Conservation (phyloP, 2,113 vertebrate species). For the Apteryx owenii region DNA sequence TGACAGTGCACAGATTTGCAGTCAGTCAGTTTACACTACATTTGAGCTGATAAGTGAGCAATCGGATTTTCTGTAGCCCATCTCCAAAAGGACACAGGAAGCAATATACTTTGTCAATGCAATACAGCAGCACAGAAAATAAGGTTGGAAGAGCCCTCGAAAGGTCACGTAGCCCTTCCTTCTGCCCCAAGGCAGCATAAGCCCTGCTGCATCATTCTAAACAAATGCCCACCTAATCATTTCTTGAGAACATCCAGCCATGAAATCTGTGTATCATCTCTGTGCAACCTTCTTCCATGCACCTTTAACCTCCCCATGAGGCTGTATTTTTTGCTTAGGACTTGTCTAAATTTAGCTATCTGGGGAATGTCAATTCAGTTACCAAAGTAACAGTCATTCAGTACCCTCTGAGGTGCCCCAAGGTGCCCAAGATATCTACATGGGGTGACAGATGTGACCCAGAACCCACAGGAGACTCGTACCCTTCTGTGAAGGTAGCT, state of each 20-base stretch:
- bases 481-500: background rate
- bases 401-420: accelerated
- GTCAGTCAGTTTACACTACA: background rate
- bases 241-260: background rate
- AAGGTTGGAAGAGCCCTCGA: background rate
- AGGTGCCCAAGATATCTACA: background rate
- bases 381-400: background rate
- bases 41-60: constrained; percentile 40
- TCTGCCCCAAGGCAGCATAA: background rate
- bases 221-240: background rate
- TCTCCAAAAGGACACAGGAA: background rate
- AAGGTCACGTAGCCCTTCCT: background rate
- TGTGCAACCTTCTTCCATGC: background rate
- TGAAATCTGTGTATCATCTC: background rate
- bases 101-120: background rate
- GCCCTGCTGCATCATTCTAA: background rate
- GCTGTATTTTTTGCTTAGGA: background rate
- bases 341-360: background rate
- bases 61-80: background rate
- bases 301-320: background rate
- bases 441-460: background rate
- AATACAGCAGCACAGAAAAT: background rate
- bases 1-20: background rate
- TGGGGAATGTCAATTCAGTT: background rate
- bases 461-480: background rate